These are phyloP conservation scores for Macrostomum lignano DNA, from an alignment of 1,140 invertebrate species.

Conservation along the genomic window DNA sequence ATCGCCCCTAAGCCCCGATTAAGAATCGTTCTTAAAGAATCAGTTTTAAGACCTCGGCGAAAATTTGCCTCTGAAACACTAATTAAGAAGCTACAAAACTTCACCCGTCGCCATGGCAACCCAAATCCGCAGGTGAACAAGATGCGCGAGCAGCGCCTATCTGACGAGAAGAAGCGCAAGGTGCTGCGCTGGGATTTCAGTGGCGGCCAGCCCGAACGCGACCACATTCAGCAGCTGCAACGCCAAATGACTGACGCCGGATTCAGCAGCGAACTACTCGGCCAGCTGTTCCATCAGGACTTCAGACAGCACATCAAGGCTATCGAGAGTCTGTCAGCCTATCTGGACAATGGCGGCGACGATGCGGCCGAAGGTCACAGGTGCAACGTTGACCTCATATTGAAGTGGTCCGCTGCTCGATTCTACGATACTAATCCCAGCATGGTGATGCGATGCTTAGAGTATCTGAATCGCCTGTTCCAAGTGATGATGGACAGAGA, in stretches of 20 bases:
- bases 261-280: slow-evolving; percentile 43
- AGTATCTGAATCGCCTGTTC: slow-evolving; percentile 59
- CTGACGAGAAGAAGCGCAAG: slow-evolving; percentile 68
- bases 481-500: slow-evolving; percentile 43
- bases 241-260: slow-evolving; percentile 53
- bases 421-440: slow-evolving; percentile 96
- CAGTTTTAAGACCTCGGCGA: slow-evolving; percentile 12
- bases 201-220: slow-evolving; percentile 39
- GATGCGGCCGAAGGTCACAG: slow-evolving; percentile 46
- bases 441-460: slow-evolving; percentile 65
- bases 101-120: slow-evolving; percentile 1
- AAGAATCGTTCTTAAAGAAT: slow-evolving; percentile 11
- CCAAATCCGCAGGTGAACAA: slow-evolving; percentile 35
- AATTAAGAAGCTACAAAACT: slow-evolving; percentile 9
- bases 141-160: slow-evolving; percentile 56
- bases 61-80: slow-evolving; percentile 9
- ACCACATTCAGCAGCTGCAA: slow-evolving; percentile 48
- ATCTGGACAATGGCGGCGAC: slow-evolving; percentile 12
- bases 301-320: slow-evolving; percentile 46
- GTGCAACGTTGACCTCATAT: slow-evolving; percentile 63
- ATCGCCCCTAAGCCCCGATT: too few species aligned
- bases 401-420: slow-evolving; percentile 75
- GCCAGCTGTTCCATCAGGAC: slow-evolving; percentile 45
- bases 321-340: slow-evolving; percentile 41
- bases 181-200: slow-evolving; percentile 15